Evolutionary conservation across 2,113 vertebrate genomes (phyloP), one percentile per base, ranked within the genome.

Genomic region (Rhegmatorhina hoffmannsi): DNA sequence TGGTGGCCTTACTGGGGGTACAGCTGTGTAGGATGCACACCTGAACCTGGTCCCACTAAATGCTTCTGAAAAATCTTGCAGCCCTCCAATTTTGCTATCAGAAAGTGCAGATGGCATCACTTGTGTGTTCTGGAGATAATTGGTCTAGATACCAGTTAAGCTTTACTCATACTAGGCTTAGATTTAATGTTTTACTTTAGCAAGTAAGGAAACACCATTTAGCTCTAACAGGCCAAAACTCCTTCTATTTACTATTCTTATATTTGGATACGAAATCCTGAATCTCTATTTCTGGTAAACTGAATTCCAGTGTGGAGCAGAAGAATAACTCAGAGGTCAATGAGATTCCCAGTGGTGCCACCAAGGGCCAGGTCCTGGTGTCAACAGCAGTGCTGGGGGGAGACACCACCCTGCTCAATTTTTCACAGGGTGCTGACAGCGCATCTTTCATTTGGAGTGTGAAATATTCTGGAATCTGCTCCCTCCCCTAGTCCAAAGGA

Each of bases 231-330:
- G 33, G 11, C 33, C 47, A 68, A 67, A 93, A 69, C 20, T 89
- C 74, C 64, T 90, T 86, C 92, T 89, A 4, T 78, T 93, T 90
- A 59, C 53, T 84, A 10, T 43, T 59, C 76, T 74, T 76, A 40
- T 62, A 59, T 75, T 93, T 87, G 78, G 73, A 43, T 84, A 50
- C 77, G 60, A 92, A 96, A 82, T 50, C 64, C 79, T 84, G 87
- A 81, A 33, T 90, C 70, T 83, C 83, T 84, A 3, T 88, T 90
- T 86, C 91, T 92, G 74, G 60, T 84, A 55, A 68, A 60, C 21
- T 81, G 34, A 52, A 84, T 84, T 95, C 49, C 81, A 81, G 62
- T 46, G 28, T 50, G 43, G 47, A 87, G 44, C 66, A 84, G 40
- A 62, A 49, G 62, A 85, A 76, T 53, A 68, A 49, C 46, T 76